These are phyloP conservation scores for Brachyhypopomus occidentalis DNA, from an alignment of 2,113 vertebrate species.

Conservation along the genomic window DNA sequence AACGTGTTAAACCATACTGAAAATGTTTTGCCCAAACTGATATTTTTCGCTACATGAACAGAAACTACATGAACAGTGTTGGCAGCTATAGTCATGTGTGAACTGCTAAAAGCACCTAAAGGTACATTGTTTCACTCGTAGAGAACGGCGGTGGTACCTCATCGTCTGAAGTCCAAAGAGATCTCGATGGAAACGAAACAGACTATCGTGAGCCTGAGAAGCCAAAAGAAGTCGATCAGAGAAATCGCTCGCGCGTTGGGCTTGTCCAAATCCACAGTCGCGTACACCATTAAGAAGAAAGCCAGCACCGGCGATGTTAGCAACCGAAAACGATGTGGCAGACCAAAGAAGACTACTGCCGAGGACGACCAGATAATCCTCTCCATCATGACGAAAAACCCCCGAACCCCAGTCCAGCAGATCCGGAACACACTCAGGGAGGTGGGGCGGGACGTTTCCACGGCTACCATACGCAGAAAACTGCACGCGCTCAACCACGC, in stretches of 20 bases:
- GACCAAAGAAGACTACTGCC: conserved; percentile 1
- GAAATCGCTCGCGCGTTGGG: not conserved
- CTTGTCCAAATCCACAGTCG: conserved; percentile 1
- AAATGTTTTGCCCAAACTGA: too few relatives aligned
- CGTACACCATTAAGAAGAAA: conserved; percentile 2
- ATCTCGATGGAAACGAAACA: conserved; percentile 5
- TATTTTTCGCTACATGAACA: too few relatives aligned
- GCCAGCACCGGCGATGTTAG: not conserved
- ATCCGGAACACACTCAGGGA: not conserved
- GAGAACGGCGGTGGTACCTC: not conserved
- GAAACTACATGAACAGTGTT: too few relatives aligned
- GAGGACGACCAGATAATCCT: conserved; percentile 25
- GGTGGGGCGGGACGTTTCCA: not conserved
- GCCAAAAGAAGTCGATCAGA: conserved; percentile 20
- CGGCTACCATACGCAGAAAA: conserved; percentile 14
- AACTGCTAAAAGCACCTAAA: not conserved
- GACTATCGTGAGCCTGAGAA: not conserved
- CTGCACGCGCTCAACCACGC: conserved; percentile 13
- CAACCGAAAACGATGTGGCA: conserved; percentile 2
- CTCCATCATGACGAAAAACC: conserved; percentile 16
- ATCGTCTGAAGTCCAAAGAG: conserved; percentile 7
- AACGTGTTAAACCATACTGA: too few relatives aligned
- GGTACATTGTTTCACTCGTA: not conserved
- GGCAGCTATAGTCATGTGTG: too few relatives aligned
- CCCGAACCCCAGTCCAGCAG: not conserved